These are phyloP conservation scores for Zelostemma sp. DNA, from an alignment of 1,140 invertebrate species.

Conservation along the genomic window DNA sequence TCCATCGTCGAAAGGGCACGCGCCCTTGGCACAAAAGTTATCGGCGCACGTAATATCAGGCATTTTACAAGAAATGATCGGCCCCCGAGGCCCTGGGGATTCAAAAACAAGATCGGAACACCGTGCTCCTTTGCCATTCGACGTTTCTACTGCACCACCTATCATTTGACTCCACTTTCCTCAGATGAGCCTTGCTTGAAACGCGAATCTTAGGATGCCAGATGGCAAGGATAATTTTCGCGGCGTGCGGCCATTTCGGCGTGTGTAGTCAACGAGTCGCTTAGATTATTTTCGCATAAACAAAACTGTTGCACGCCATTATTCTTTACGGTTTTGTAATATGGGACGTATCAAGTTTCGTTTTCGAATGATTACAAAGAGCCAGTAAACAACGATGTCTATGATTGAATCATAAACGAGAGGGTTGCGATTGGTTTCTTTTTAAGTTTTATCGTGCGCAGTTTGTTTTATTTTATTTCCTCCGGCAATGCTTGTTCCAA, in stretches of 20 bases:
- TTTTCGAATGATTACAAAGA: background rate
- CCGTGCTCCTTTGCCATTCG: constrained; percentile 13
- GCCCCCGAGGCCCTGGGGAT: constrained; percentile 23
- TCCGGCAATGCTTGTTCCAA: background rate
- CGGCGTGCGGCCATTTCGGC: constrained; percentile 16
- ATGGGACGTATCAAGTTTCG: background rate
- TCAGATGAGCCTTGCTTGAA: constrained; percentile 19
- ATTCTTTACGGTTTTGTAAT: background rate
- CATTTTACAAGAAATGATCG: constrained; percentile 40
- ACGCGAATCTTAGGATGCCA: constrained; percentile 26
- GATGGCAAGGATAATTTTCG: constrained; percentile 33
- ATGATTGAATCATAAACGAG: too few relatives aligned
- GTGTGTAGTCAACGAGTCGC: constrained; percentile 1
- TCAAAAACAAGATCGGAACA: constrained; percentile 27
- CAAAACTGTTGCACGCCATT: constrained; percentile 3
- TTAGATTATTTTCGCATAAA: constrained; percentile 13
- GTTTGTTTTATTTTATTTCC: too few relatives aligned
- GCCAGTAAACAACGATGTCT: background rate
- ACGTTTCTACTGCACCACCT: constrained; percentile 32
- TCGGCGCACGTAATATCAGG: constrained; percentile 30
- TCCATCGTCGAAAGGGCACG: constrained; percentile 27
- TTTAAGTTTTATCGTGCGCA: too few relatives aligned
- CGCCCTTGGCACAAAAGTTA: constrained; percentile 39
- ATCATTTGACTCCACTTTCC: constrained; percentile 45
- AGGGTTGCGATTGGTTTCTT: too few relatives aligned